Conservation (phyloP, 2,888 invertebrate species). For the Zygaena filipendulae region DNA sequence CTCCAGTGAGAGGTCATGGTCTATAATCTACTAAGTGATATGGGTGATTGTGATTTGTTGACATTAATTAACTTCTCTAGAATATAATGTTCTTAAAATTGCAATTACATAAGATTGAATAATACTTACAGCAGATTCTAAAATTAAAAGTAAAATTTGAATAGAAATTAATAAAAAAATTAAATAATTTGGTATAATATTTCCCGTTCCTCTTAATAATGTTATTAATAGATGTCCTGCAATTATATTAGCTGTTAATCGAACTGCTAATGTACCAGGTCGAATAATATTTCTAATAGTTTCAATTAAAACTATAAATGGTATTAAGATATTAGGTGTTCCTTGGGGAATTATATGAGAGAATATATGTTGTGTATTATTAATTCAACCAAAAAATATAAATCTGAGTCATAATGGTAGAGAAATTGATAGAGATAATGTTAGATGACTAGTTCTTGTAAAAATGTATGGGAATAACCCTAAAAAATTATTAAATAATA, state of each 20-base stretch:
- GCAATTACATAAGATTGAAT: constrained; percentile 77
- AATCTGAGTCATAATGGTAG: constrained; percentile 73
- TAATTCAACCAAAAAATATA: constrained; percentile 74
- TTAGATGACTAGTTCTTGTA: constrained; percentile 74
- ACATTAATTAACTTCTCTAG: constrained; percentile 74
- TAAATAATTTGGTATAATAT: constrained; percentile 26
- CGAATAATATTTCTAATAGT: constrained; percentile 78
- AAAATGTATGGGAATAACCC: constrained; percentile 79
- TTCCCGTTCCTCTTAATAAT: constrained; percentile 54
- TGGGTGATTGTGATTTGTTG: constrained; percentile 66
- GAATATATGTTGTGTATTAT: constrained; percentile 72
- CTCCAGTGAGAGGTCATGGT: constrained; percentile 72
- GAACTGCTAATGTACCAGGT: constrained; percentile 75
- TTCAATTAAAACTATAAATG: constrained; percentile 81
- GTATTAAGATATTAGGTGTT: constrained; percentile 72
- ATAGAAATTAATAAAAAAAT: constrained; percentile 40
- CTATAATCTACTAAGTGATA: constrained; percentile 75
- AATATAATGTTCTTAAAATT: constrained; percentile 73
- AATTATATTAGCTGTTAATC: constrained; percentile 81
- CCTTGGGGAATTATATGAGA: constrained; percentile 76
- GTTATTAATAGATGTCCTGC: constrained; percentile 77
- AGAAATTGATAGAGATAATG: constrained; percentile 67
- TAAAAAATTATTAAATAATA: constrained; percentile 76
- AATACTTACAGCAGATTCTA: constrained; percentile 71
- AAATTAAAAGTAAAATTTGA: constrained; percentile 61